Percentiles rank a stretch among this genome's conserved stretches.
These are phyloP conservation scores for Eurytoma adleriae DNA, from an alignment of 2,888 invertebrate species.

Conservation along the genomic window DNA sequence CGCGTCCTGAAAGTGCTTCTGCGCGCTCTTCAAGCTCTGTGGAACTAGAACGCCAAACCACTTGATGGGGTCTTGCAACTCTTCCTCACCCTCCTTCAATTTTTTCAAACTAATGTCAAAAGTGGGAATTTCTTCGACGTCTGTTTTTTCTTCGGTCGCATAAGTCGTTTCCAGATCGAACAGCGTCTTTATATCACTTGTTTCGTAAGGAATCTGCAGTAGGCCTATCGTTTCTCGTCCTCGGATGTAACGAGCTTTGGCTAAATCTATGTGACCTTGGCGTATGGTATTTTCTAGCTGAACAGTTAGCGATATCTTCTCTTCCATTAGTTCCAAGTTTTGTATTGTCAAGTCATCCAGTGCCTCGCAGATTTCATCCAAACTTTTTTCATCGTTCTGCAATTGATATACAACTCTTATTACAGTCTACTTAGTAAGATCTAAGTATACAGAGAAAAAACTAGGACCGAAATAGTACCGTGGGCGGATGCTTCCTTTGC, in stretches of 20 bases:
- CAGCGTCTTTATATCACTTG: constrained; percentile 66
- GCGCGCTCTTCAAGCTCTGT: constrained; percentile 85
- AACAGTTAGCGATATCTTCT: constrained; percentile 82
- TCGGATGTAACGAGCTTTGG: constrained; percentile 88
- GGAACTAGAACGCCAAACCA: constrained; percentile 95
- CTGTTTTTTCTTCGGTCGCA: constrained; percentile 54
- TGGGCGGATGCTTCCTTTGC: too few species aligned
- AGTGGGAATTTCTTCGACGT: constrained; percentile 60
- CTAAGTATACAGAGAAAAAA: too few species aligned
- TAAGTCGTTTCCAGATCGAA: constrained; percentile 71
- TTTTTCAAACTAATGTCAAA: constrained; percentile 70
- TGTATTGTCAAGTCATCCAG: constrained; percentile 84
- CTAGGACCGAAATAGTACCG: too few species aligned
- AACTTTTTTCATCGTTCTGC: constrained; percentile 61
- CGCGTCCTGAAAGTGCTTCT: constrained; percentile 84
- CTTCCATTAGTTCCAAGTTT: constrained; percentile 85
- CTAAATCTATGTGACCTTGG: constrained; percentile 85
- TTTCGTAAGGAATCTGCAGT: constrained; percentile 84
- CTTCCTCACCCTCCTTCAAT: constrained; percentile 68
- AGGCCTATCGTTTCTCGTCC: constrained; percentile 85
- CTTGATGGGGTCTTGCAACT: constrained; percentile 82
- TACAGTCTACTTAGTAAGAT: too few species aligned
- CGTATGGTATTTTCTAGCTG: constrained; percentile 84
- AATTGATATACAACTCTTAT: constrained; percentile 13
- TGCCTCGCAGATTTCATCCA: constrained; percentile 78